These are phyloP conservation scores for Agrenia bidenticulata DNA, from an alignment of 2,888 invertebrate species.

Conservation along the genomic window DNA sequence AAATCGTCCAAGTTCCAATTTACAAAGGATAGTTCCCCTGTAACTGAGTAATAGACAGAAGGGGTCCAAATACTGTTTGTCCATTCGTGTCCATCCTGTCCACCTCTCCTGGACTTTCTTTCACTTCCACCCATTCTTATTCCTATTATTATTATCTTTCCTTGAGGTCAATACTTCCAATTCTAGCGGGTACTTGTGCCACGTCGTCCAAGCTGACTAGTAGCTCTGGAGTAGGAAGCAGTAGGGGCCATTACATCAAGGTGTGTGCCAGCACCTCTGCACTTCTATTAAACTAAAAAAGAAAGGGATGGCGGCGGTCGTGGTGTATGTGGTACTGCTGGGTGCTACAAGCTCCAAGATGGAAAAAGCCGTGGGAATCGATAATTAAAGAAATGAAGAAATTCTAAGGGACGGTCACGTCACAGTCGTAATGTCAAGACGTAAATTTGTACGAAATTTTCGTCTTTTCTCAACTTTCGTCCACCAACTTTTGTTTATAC, in stretches of 20 bases:
- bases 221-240: too few species aligned
- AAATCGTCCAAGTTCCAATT: too few species aligned
- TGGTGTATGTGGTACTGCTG: constrained; percentile 6
- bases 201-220: too few species aligned
- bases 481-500: constrained; percentile 46
- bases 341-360: background rate
- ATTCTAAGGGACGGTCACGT: constrained; percentile 53
- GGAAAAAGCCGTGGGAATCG: constrained; percentile 33
- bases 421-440: constrained; percentile 52
- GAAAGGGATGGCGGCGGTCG: constrained; percentile 8
- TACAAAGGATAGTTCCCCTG: too few species aligned
- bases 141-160: too few species aligned
- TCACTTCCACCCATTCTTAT: background rate
- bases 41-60: too few species aligned
- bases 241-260: background rate
- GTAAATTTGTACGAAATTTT: constrained; percentile 50
- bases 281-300: constrained; percentile 1
- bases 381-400: constrained; percentile 53
- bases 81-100: constrained; percentile 8
- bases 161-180: too few species aligned
- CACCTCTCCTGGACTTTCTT: background rate
- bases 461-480: constrained; percentile 32
- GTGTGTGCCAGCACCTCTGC: background rate
- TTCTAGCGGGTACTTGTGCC: too few species aligned
- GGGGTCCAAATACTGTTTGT: too few species aligned